Conservation (phyloP, 2,797 vertebrate species). For the Tokudaia muenninki region DNA sequence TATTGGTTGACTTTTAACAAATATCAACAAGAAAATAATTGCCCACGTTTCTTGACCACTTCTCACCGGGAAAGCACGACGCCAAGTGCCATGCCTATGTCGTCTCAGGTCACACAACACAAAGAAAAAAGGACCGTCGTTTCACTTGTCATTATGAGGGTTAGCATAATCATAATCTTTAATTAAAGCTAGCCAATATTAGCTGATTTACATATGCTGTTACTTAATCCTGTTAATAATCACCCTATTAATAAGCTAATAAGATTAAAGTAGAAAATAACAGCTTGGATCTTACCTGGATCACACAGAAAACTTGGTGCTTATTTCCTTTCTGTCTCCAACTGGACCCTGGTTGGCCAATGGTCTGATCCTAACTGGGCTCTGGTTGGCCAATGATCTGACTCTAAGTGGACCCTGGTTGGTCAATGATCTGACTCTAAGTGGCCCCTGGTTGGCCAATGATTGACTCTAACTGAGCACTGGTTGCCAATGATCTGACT, state of each 20-base stretch:
- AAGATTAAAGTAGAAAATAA: constrained; percentile 66
- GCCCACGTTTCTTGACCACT: neutral
- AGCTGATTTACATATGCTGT: constrained; percentile 57
- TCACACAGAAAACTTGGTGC: neutral
- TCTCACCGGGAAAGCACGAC: neutral
- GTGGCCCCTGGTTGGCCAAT: no score
- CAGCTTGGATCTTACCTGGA: constrained; percentile 22
- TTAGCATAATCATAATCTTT: constrained; percentile 43
- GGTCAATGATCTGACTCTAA: neutral
- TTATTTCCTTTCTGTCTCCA: neutral
- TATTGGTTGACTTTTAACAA: constrained; percentile 40
- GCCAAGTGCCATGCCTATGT: neutral
- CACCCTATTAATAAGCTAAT: constrained; percentile 59
- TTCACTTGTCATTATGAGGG: constrained; percentile 43
- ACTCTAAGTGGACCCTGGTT: neutral
- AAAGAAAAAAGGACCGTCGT: neutral
- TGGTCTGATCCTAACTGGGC: no score
- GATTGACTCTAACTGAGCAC: neutral
- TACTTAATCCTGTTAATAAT: constrained; percentile 64
- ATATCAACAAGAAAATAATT: constrained; percentile 35
- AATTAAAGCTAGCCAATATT: constrained; percentile 35
- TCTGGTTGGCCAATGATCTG: no score
- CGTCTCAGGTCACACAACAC: neutral
- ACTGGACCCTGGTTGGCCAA: neutral
- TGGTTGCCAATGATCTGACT: neutral